These are phyloP conservation scores for Gila orcuttii DNA, from an alignment of 2,113 vertebrate genomes.

Conservation along the genomic window DNA sequence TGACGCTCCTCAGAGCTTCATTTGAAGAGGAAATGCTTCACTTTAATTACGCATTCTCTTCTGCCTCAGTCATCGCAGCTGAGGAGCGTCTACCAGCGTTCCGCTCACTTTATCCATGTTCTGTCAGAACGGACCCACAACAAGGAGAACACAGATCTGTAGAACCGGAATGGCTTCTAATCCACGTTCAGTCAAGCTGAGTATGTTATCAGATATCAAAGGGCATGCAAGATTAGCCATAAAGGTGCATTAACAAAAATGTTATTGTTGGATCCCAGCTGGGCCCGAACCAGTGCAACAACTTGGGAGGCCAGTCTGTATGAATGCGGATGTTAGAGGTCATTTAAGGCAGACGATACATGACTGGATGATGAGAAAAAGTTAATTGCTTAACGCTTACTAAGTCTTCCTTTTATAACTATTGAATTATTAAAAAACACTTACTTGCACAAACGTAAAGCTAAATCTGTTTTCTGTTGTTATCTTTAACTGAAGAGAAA, in stretches of 20 bases:
- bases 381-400: neutral
- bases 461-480: no score
- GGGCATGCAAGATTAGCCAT: slow-evolving; percentile 55
- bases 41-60: slow-evolving; percentile 33
- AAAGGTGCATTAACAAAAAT: slow-evolving; percentile 57
- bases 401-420: neutral
- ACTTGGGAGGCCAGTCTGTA: neutral
- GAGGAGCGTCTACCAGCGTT: neutral
- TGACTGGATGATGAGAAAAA: neutral
- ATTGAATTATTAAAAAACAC: neutral
- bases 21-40: slow-evolving; percentile 23
- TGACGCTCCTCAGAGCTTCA: slow-evolving; percentile 2
- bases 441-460: no score
- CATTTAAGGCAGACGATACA: neutral
- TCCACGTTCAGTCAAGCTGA: slow-evolving; percentile 54
- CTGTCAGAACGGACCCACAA: slow-evolving; percentile 59
- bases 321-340: neutral
- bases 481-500: no score
- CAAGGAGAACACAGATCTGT: slow-evolving; percentile 46
- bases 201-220: slow-evolving; percentile 60
- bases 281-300: slow-evolving; percentile 38
- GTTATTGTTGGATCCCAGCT: slow-evolving; percentile 29
- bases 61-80: slow-evolving; percentile 14
- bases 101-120: slow-evolving; percentile 39
- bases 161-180: slow-evolving; percentile 52